Evolutionary conservation across 2,888 invertebrate species (phyloP).

Genomic region (Lottia scabra): DNA sequence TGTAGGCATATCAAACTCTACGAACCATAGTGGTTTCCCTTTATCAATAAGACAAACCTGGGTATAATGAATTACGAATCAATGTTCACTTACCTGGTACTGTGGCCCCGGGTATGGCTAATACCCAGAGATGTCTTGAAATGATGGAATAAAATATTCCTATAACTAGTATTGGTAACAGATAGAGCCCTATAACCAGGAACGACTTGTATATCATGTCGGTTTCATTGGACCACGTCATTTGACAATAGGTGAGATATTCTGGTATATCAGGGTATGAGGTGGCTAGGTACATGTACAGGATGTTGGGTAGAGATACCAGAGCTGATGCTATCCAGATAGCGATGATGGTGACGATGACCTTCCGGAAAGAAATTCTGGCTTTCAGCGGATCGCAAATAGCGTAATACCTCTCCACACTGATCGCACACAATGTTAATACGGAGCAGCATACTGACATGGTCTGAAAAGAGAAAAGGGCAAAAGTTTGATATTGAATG

Average conservation of each 20-base stretch:
- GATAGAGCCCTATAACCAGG: conserved; percentile 29
- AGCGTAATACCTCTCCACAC: conserved; percentile 39
- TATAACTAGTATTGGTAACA: conserved; percentile 34
- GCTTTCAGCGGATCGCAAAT: conserved; percentile 34
- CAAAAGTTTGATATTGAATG: background rate
- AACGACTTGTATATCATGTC: conserved; percentile 26
- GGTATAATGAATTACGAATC: too few relatives aligned
- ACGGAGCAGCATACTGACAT: conserved; percentile 35
- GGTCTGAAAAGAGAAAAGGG: conserved; percentile 18
- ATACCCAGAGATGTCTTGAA: conserved; percentile 35
- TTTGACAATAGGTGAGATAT: conserved; percentile 28
- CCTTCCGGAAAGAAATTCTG: conserved; percentile 30
- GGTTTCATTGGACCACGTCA: conserved; percentile 15
- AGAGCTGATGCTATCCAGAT: conserved; percentile 32
- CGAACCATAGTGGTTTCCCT: too few relatives aligned
- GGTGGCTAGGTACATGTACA: conserved; percentile 22
- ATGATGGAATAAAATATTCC: conserved; percentile 37
- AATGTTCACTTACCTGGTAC: conserved; percentile 9
- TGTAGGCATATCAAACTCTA: too few relatives aligned
- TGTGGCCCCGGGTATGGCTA: conserved; percentile 30
- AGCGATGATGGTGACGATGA: conserved; percentile 29
- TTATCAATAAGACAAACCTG: too few relatives aligned
- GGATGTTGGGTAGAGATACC: conserved; percentile 30
- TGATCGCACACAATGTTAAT: conserved; percentile 34
- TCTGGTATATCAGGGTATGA: conserved; percentile 26